A percentile compares a stretch with the other conserved stretches of the same genome.
These are phyloP conservation scores for Palloptera scutellata DNA, from an alignment of 2,888 invertebrate species.

Conservation along the genomic window DNA sequence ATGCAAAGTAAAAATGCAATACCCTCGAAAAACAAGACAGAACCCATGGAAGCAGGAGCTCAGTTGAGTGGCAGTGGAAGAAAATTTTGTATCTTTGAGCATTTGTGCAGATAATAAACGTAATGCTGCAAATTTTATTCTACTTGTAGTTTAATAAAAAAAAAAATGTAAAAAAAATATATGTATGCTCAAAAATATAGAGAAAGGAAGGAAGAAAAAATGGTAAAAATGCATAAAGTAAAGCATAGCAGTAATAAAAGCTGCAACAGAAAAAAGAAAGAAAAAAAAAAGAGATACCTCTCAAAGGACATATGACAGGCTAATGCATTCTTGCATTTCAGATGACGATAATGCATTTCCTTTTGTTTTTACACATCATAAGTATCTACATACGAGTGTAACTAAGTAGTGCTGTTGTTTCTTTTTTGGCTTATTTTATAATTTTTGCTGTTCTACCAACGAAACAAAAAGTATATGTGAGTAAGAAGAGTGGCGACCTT, in stretches of 20 bases:
- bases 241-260: conserved; percentile 35
- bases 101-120: conserved; percentile 40
- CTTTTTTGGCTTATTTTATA: no score
- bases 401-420: neutral
- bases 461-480: no score
- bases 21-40: conserved; percentile 25
- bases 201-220: conserved; percentile 26
- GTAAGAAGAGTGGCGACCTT: no score
- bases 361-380: conserved; percentile 42
- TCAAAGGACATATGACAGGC: conserved; percentile 62
- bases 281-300: conserved; percentile 41
- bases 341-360: conserved; percentile 62
- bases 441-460: no score
- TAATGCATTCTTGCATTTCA: conserved; percentile 63
- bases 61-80: conserved; percentile 30
- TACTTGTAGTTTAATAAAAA: conserved; percentile 12
- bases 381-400: neutral
- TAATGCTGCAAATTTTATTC: conserved; percentile 39
- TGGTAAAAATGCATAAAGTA: conserved; percentile 24
- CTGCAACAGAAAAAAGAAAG: conserved; percentile 25
- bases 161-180: conserved; percentile 11
- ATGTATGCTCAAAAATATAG: neutral
- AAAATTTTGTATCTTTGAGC: conserved; percentile 29
- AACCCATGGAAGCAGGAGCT: conserved; percentile 14
- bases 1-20: conserved; percentile 42